Evolutionary conservation across 2,888 invertebrate species (phyloP), one percentile per base, ranked within the genome.

Genomic region (Sepioteuthis lessoniana): DNA sequence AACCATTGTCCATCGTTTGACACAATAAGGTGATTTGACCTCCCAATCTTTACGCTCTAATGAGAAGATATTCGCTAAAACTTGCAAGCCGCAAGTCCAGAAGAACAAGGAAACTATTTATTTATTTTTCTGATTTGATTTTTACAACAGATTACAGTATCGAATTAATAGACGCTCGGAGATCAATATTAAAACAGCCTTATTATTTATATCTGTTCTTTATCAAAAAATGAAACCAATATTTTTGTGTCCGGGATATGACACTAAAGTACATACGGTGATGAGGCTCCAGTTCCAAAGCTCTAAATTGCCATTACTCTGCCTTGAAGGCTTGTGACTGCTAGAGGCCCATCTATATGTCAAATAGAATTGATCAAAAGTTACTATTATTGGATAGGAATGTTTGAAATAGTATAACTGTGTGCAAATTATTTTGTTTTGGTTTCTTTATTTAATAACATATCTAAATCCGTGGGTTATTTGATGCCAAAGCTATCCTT

Each of bases 11-110:
- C 76, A 76, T n/a, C 76, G 76, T 76, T 76, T 76, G 76, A 76
- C 76, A 76, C 76, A 76, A 76, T 76, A 76, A 35, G 76, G 76
- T 76, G 76, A 76, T 76, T 76, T 35, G 76, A 76, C 76, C 76
- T 76, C 76, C 13, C 76, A 76, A 76, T 76, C 10, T 76, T 76
- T 76, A 76, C 76, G 76, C 76, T 76, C 76, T 76, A 76, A 76
- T 76, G 76, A 76, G n/a, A 16, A 35, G 16, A 35, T 76, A n/a
- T n/a, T 76, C 13, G 76, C 10, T 76, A 13, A 35, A n/a, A 76
- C 16, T n/a, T 35, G n/a, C n/a, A 2, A 76, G 25, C 4, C 13
- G 16, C n/a, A n/a, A 35, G n/a, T 35, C 19, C n/a, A n/a, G 76
- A 76, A 76, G 13, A 3, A 76, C n/a, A n/a, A 10, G 76, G 16